Percentiles rank a stretch among this genome's conserved stretches.
phyloP scores from a whole-genome alignment of 2,113 vertebrate species.

The Callaeas wilsoni region DNA sequence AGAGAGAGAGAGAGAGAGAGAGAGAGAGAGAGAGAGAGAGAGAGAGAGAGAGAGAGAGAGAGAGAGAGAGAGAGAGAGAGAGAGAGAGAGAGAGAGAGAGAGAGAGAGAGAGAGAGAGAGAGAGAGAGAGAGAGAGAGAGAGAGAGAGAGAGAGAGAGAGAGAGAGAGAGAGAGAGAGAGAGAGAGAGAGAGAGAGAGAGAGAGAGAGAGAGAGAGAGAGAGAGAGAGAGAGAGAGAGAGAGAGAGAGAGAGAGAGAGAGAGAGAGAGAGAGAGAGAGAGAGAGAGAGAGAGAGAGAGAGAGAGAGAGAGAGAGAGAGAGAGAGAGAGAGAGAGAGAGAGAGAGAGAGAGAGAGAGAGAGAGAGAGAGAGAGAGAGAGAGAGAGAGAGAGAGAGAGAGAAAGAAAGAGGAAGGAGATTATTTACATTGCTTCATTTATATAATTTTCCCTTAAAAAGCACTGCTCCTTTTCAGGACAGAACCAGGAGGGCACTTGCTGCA shows the following conservation, averaged over 20 bases:
- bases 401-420: background rate
- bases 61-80: background rate
- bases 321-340: too few species aligned
- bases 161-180: accelerated
- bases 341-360: too few species aligned
- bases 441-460: background rate
- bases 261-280: too few species aligned
- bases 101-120: accelerated
- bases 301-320: too few species aligned
- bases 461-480: background rate
- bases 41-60: background rate
- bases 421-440: background rate
- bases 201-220: too few species aligned
- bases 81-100: accelerated
- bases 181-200: accelerated
- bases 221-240: accelerated
- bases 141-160: accelerated
- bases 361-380: too few species aligned
- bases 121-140: accelerated
- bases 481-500: background rate
- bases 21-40: accelerated
- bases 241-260: background rate
- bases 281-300: too few species aligned
- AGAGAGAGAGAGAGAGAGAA: accelerated
- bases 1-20: accelerated